Percentiles rank a stretch among this genome's conserved stretches.
Evolutionary conservation across 23 tunicate genomes (phyloP).

Genomic region (Trididemnum miniatum): DNA sequence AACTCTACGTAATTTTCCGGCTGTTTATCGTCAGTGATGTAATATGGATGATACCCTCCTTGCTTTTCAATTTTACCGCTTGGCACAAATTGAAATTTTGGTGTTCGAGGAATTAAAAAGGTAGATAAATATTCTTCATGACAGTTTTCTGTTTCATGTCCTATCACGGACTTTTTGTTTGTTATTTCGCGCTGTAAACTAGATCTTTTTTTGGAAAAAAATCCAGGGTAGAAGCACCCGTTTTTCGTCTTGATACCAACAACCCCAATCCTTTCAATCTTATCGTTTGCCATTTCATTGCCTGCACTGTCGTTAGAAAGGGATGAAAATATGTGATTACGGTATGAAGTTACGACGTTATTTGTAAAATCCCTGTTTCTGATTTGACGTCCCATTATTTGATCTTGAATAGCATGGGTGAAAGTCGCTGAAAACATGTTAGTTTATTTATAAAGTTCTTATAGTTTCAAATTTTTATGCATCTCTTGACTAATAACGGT

Average conservation of each 20-base stretch:
- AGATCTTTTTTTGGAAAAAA: conserved; percentile 22
- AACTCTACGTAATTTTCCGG: background rate
- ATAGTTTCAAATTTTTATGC: no score
- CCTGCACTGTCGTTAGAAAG: background rate
- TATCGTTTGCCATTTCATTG: background rate
- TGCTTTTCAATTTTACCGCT: conserved; percentile 42
- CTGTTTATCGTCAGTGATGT: background rate
- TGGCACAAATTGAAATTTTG: conserved; percentile 12
- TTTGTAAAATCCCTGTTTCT: conserved; percentile 1
- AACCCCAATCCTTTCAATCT: conserved; percentile 6
- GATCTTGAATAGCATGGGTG: background rate
- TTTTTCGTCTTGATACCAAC: conserved; percentile 30
- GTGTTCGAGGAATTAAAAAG: background rate
- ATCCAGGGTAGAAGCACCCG: conserved; percentile 47
- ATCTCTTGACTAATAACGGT: no score
- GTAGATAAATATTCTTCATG: background rate
- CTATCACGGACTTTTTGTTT: background rate
- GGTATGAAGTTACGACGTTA: conserved; percentile 1
- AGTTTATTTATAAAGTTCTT: background rate
- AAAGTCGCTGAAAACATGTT: background rate
- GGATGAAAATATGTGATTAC: background rate
- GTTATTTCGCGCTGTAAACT: background rate
- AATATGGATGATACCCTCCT: conserved; percentile 36
- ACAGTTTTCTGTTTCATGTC: background rate
- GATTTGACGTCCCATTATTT: conserved; percentile 2